These are phyloP conservation scores for Pyrochroa serraticornis DNA, from an alignment of 2,888 invertebrate genomes.

Conservation along the genomic window DNA sequence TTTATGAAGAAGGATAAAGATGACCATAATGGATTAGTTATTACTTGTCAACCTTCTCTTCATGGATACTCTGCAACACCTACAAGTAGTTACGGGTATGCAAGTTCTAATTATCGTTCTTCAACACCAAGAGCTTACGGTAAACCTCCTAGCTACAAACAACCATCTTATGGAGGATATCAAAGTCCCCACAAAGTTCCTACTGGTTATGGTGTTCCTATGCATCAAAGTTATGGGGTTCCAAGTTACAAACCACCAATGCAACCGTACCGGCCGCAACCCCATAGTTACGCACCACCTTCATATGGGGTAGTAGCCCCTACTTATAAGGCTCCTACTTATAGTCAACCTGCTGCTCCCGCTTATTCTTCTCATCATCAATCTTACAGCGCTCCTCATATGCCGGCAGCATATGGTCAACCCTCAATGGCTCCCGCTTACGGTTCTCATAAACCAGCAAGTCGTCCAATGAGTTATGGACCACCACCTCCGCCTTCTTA, in stretches of 20 bases:
- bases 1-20: slow-evolving; percentile 24
- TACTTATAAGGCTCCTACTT: slow-evolving; percentile 14
- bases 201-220: background rate
- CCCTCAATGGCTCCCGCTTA: slow-evolving; percentile 22
- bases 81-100: slow-evolving; percentile 27
- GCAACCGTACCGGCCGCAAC: slow-evolving; percentile 32
- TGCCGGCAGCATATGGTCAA: slow-evolving; percentile 26
- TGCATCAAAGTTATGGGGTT: too few relatives aligned
- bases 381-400: slow-evolving; percentile 11
- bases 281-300: slow-evolving; percentile 31
- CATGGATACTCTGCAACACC: slow-evolving; percentile 52
- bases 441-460: slow-evolving; percentile 2
- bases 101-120: slow-evolving; percentile 15
- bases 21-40: slow-evolving; percentile 52
- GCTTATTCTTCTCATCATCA: slow-evolving; percentile 1
- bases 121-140: slow-evolving; percentile 32
- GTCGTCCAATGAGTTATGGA: background rate
- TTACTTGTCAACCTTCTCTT: slow-evolving; percentile 57
- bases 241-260: slow-evolving; percentile 6
- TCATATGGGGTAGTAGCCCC: slow-evolving; percentile 8
- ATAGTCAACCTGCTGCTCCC: slow-evolving; percentile 16
- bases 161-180: background rate
- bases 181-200: slow-evolving; percentile 9
- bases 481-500: slow-evolving; percentile 19
- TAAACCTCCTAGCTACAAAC: slow-evolving; percentile 27